Conservation (phyloP, 2,888 invertebrate species). For the Drosophila birchii region DNA sequence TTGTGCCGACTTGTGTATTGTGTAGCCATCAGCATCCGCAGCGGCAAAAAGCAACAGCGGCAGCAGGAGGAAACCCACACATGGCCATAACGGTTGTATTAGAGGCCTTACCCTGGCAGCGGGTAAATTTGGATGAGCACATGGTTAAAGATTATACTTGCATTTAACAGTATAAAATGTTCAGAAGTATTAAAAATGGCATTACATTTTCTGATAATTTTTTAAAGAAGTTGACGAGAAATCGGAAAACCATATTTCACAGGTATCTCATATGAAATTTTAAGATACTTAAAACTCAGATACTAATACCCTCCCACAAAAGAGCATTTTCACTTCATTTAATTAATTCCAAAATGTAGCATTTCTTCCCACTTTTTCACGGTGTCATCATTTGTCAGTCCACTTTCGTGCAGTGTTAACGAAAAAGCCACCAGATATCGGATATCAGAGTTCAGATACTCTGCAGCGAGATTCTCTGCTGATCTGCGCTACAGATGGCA, state of each 20-base stretch:
- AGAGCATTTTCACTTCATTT: constrained; percentile 18
- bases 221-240: neutral
- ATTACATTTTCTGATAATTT: neutral
- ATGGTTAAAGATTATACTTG: neutral
- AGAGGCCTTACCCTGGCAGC: constrained; percentile 31
- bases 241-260: neutral
- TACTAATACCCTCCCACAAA: neutral
- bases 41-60: constrained; percentile 12
- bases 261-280: neutral
- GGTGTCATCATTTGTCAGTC: constrained; percentile 65
- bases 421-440: constrained; percentile 31
- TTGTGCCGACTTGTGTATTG: constrained; percentile 66
- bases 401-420: constrained; percentile 52
- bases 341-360: too few species aligned
- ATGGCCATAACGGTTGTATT: constrained; percentile 38
- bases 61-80: constrained; percentile 61
- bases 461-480: constrained; percentile 47
- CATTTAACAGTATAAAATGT: neutral
- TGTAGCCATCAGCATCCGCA: constrained; percentile 60
- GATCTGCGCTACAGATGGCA: constrained; percentile 52
- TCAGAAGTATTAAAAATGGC: neutral
- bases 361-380: constrained; percentile 46
- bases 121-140: neutral
- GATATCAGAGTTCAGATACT: constrained; percentile 39
- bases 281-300: neutral